Evolutionary conservation across 2,113 vertebrate genomes (phyloP).

Genomic region (Misgurnus anguillicaudatus): DNA sequence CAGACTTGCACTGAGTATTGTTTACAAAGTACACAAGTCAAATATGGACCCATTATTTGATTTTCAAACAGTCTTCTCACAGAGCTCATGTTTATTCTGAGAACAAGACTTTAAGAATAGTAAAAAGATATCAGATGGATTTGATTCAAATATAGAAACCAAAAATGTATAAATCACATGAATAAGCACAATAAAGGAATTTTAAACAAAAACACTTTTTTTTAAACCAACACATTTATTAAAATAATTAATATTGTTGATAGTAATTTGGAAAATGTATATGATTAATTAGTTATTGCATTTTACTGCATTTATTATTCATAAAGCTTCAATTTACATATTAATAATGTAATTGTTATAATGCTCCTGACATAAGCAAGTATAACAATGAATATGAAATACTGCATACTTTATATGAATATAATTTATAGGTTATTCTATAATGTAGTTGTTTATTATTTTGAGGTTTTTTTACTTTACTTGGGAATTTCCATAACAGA

Average conservation of each 20-base stretch:
- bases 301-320: too few species aligned
- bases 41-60: slow-evolving; percentile 24
- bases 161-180: neutral
- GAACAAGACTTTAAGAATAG: neutral
- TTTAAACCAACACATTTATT: too few species aligned
- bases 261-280: too few species aligned
- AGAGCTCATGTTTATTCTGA: neutral
- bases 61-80: neutral
- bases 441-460: neutral
- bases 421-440: too few species aligned
- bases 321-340: too few species aligned
- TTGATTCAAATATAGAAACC: neutral
- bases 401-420: too few species aligned
- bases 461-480: neutral
- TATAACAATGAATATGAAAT: too few species aligned
- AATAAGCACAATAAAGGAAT: neutral
- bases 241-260: too few species aligned
- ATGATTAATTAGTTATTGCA: too few species aligned
- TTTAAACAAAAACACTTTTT: neutral
- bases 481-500: neutral
- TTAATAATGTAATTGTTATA: too few species aligned
- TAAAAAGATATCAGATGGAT: neutral
- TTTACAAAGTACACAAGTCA: slow-evolving; percentile 59
- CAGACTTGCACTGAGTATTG: slow-evolving; percentile 51
- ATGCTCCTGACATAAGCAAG: too few species aligned